These are phyloP conservation scores for Aspidiotus rigidus DNA, from an alignment of 2,888 invertebrate genomes.

Conservation along the genomic window DNA sequence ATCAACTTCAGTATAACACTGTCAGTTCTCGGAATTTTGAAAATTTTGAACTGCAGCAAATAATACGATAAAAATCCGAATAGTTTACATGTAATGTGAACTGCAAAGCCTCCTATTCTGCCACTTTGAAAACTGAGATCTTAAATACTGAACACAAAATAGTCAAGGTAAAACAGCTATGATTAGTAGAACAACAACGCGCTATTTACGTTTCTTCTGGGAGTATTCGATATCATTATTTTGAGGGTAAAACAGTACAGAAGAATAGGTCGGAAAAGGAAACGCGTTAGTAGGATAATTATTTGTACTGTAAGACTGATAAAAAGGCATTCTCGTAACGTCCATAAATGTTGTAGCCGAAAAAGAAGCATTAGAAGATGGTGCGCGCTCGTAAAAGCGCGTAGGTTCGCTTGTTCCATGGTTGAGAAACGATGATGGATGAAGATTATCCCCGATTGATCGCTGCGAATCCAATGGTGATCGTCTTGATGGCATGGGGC, in stretches of 20 bases:
- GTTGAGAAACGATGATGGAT: conserved; percentile 20
- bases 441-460: background rate
- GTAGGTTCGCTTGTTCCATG: conserved; percentile 1
- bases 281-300: background rate
- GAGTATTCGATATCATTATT: conserved; percentile 12
- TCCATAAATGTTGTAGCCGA: no score
- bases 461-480: conserved; percentile 26
- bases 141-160: no score
- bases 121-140: no score
- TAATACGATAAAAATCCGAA: no score
- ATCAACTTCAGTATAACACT: no score
- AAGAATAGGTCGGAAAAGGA: conserved; percentile 10
- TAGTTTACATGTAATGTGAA: no score
- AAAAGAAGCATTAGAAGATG: background rate
- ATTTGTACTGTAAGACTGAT: no score
- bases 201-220: conserved; percentile 21
- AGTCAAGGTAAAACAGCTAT: no score
- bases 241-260: conserved; percentile 1
- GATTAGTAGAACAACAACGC: background rate
- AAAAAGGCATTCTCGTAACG: no score
- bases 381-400: conserved; percentile 20
- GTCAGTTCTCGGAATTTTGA: no score
- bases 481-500: conserved; percentile 39
- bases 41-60: no score
- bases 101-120: no score